Evolutionary conservation across 2,113 vertebrate genomes (phyloP), one percentile per base, ranked within the genome.

Genomic region (Periophthalmus modestus): DNA sequence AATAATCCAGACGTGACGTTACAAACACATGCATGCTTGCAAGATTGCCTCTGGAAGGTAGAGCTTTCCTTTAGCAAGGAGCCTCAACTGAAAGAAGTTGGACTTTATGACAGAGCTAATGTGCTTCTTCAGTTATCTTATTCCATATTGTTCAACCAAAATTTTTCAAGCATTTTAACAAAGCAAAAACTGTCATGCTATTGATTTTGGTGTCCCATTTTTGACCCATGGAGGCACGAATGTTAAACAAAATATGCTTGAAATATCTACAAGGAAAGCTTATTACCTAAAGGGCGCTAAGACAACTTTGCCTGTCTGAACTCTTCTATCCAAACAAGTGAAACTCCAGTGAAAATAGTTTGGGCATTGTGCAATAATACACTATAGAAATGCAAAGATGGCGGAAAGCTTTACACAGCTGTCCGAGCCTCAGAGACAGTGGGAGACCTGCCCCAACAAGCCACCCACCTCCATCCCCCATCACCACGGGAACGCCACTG

Each of bases 381-480:
- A 13, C 9, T 0, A 65, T 69, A 77, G 71, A 72, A 80, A 52
- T 15, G 61, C 80, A 46, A 39, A 46, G 82, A 78, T 50, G 82
- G 80, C 78, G 48, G 18, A 1, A 3, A 82, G 74, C 83, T 86
- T 90, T 87, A 84, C 82, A 89, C 82, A 91, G 87, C 89, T 90
- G 89, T 75, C 71, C 70, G 3, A 16, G 70, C 43, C 70, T 87
- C 62, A 69, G 68, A 82, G 67, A 36, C 79, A 21, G 11, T 71
- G 46, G 73, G 78, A 80, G 75, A 77, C 80, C 66, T 81, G 85
- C 77, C 83, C 69, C 65, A 68, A 88, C 87, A 88, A 65, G 83
- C 82, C 80, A 73, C 85, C 86, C 28, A 79, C 86, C 43, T 73
- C 58, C 77, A 36, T 47, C 12, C 69, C 76, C 78, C 80, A 69